A percentile compares a stretch with the other conserved stretches of the same genome.
phyloP scores from a whole-genome alignment of 1,140 invertebrate genomes.

The Lordiphosa collinella region DNA sequence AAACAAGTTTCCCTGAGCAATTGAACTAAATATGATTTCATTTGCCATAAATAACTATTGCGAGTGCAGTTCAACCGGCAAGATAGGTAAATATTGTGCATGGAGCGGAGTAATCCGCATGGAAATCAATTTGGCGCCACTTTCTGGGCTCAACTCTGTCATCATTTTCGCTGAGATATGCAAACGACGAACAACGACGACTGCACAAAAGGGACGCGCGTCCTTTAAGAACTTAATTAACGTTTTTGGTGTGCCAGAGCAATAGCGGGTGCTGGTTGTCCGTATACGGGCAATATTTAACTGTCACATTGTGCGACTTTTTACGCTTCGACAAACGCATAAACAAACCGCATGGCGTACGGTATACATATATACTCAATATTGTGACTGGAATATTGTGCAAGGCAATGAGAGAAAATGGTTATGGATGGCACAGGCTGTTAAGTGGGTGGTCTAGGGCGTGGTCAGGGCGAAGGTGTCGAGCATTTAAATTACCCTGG shows the following conservation, averaged over 20 bases:
- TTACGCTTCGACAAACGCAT: conserved; percentile 65
- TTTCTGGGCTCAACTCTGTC: background rate
- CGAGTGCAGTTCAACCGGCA: too few relatives aligned
- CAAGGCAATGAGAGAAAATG: background rate
- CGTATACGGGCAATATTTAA: conserved; percentile 63
- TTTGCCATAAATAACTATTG: too few relatives aligned
- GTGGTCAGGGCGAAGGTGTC: background rate
- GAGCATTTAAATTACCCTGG: conserved; percentile 30
- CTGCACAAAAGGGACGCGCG: conserved; percentile 16
- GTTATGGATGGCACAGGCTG: background rate
- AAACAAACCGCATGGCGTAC: conserved; percentile 60
- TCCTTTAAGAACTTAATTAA: conserved; percentile 56
- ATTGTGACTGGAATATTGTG: conserved; percentile 52
- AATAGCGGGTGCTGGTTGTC: conserved; percentile 33
- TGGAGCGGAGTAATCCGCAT: conserved; percentile 21
- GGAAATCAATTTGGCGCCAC: conserved; percentile 61
- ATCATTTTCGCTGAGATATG: conserved; percentile 6
- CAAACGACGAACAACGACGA: background rate
- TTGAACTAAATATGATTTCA: too few relatives aligned
- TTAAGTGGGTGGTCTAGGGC: background rate
- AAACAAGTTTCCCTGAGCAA: too few relatives aligned
- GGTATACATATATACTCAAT: conserved; percentile 32
- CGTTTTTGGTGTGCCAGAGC: conserved; percentile 18
- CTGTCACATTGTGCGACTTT: conserved; percentile 67
- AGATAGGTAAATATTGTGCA: too few relatives aligned